Base-by-base conservation (phyloP, 2,113 vertebrate species). In the Gadus chalcogrammus region DNA sequence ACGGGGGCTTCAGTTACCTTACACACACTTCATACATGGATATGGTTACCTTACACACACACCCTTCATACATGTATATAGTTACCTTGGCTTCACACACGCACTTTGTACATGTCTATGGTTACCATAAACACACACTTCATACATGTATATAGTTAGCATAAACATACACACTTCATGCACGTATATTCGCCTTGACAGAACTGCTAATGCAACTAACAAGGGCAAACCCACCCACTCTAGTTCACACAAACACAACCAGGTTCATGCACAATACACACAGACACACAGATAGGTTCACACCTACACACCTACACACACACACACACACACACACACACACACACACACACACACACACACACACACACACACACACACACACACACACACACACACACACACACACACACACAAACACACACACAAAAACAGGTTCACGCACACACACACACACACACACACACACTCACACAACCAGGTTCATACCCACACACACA, bases 1-100 rank as follows among this genome's bases (percentile, higher is more conserved):
- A 67, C 59, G 64, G 71, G 28, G 63, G 55, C 65, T 62, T 67
- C 53, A 67, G 74, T 68, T 24, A 35, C 59, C 66, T 35, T n/a
- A 53, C 42, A 67, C 38, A 53, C 12, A 55, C 53, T 55, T 18
- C 22, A 5, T 24, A 17, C 15, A 13, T 16, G 15, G 3, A 18
- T 18, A 59, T 59, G 7, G 15, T 59, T 18, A 59, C 5, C 15
- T n/a, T 38, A 64, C 53, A 12, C 38, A 55, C 56, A 66, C 38
- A 66, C 63, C 62, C 58, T 59, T 20, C 59, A 72, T 27, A 31
- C 58, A 38, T 16, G 15, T 4, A 59, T 18, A 59, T 59, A 67
- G 74, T 68, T 24, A 35, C 59, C 66, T 35, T n/a, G 20, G 20
- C 20, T 20, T 20, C 20, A 20, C 20, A 53, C 42, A 67, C 38